Evolutionary conservation across 2,888 invertebrate genomes (phyloP).

Genomic region (Apamea anceps): DNA sequence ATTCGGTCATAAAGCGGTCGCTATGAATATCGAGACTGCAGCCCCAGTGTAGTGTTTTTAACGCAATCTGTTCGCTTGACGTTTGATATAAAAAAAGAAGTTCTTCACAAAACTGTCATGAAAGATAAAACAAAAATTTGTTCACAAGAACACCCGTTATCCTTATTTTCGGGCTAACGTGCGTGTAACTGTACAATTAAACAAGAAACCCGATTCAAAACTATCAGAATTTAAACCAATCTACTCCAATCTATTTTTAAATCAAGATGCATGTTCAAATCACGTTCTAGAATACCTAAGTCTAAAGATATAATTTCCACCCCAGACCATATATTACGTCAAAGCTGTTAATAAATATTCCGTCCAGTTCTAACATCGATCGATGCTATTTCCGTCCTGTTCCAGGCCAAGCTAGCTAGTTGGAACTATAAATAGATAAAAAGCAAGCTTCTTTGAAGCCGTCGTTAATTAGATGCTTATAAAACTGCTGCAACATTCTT

Average conservation of each 20-base stretch:
- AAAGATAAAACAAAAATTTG: not conserved
- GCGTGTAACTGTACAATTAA: not conserved
- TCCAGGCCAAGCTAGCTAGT: constrained; percentile 25
- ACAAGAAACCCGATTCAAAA: not conserved
- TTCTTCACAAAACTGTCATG: too few relatives aligned
- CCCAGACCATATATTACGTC: constrained; percentile 27
- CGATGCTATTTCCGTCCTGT: constrained; percentile 32
- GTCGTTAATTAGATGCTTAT: constrained; percentile 40
- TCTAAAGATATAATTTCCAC: constrained; percentile 3
- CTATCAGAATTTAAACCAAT: not conserved
- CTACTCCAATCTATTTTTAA: constrained; percentile 2
- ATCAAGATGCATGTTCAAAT: not conserved
- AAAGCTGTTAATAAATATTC: constrained; percentile 48
- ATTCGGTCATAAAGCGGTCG: too few relatives aligned
- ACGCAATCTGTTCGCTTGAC: not conserved
- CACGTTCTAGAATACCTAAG: constrained; percentile 1
- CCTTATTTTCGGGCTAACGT: not conserved
- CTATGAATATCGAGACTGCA: too few relatives aligned
- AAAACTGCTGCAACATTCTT: constrained; percentile 20
- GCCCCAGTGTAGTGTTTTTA: not conserved
- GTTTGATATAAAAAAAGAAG: not conserved
- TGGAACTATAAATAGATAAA: constrained; percentile 40
- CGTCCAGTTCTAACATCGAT: constrained; percentile 29
- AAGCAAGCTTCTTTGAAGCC: constrained; percentile 25
- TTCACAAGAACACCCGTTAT: not conserved